Evolutionary conservation across 2,888 invertebrate species (phyloP), one percentile per base, ranked within the genome.

Genomic region (Drosophila subsilvestris): DNA sequence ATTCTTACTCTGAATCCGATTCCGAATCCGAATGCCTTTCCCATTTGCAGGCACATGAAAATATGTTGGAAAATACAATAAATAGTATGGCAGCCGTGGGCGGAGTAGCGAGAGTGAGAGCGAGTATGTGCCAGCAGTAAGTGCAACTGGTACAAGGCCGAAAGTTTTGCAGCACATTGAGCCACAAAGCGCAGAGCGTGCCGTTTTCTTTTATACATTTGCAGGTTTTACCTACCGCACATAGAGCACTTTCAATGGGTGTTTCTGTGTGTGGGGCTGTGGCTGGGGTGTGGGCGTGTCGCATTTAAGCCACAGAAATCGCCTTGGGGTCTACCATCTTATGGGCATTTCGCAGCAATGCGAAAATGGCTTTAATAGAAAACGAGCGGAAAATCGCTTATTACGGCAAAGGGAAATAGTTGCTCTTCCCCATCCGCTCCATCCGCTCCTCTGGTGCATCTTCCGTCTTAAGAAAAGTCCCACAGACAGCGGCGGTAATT

Each of bases 71-170:
- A 76, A 88, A 63, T 74, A 88, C 88, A 83, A 83, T 80, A 88
- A 86, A 82, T 78, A 58, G 55, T 53, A 50, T 53, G 37, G 22
- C 25, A 58, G 43, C 17, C 37, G 18, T 17, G 60, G 27, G 37
- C 12, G 27, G 12, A 44, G n/a, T 50, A 14, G 53, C 25, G 44
- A 27, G 37, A 20, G 25, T 6, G 25, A 25, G 25, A 6, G 4
- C 20, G 44, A 55, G 29, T 29, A n/a, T 53, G 58, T 61, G 44
- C 63, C 61, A 61, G 67, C 61, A 61, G 67, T 69, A 76, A 80
- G 80, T 85, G 82, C 81, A 88, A 86, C 86, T 84, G 86, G 86
- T 86, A 84, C 86, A 84, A 84, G 88, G 86, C 84, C 80, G 76
- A 78, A 86, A 80, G 73, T 76, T 65, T 80, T 80, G 86, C 80